Evolutionary conservation across 2,888 invertebrate species (phyloP).

Genomic region (Norana najaformis): DNA sequence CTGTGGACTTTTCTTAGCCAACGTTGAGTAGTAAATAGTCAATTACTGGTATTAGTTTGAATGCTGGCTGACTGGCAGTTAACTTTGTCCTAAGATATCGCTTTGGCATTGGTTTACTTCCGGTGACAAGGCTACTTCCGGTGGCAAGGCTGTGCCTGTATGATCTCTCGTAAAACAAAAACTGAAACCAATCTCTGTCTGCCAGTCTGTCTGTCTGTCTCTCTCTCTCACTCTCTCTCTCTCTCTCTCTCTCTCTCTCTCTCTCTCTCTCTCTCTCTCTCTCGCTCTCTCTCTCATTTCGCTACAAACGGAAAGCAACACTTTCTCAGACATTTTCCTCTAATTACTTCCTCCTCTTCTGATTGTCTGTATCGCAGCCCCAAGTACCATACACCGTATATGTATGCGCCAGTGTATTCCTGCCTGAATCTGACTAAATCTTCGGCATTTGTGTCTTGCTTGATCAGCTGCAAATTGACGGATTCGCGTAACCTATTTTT

Average conservation of each 20-base stretch:
- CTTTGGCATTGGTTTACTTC: background rate
- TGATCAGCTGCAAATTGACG: background rate
- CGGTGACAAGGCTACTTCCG: background rate
- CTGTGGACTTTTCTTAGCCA: background rate
- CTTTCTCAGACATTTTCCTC: background rate
- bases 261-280: too few relatives aligned
- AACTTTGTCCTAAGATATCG: background rate
- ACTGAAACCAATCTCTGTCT: too few relatives aligned
- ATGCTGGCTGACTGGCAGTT: too few relatives aligned
- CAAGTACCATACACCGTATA: too few relatives aligned
- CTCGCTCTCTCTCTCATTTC: background rate
- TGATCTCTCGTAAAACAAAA: too few relatives aligned
- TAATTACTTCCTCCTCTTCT: background rate
- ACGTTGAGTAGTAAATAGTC: too few relatives aligned
- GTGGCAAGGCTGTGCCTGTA: too few relatives aligned
- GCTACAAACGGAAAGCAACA: background rate
- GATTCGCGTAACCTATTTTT: background rate
- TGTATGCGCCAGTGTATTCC: too few relatives aligned
- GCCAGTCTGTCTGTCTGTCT: background rate
- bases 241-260: background rate
- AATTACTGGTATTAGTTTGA: too few relatives aligned
- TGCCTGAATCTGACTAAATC: too few relatives aligned
- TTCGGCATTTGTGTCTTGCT: background rate
- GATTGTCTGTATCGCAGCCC: background rate
- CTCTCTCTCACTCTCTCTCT: too few relatives aligned